phyloP scores from a whole-genome alignment of 2,888 invertebrate species.

The Drosophila differens region DNA sequence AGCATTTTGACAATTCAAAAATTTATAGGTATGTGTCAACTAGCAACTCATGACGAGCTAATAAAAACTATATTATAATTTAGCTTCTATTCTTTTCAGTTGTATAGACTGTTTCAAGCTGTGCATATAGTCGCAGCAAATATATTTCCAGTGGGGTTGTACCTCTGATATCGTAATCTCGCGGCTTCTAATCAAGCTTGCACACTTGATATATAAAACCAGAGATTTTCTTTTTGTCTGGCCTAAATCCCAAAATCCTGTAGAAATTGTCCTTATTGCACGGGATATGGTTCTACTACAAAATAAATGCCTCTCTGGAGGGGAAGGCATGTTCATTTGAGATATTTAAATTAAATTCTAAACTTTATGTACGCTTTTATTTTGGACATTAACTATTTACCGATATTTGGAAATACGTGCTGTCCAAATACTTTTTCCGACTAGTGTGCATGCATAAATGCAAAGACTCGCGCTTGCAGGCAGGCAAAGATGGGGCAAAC shows the following conservation, averaged over 20 bases:
- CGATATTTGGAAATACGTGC: neutral
- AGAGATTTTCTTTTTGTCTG: too few relatives aligned
- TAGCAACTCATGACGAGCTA: neutral
- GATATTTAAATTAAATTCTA: neutral
- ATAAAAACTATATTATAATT: neutral
- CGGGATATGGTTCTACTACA: too few relatives aligned
- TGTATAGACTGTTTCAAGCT: neutral
- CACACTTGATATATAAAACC: neutral
- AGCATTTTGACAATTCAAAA: neutral
- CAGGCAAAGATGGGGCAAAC: slow-evolving; percentile 18
- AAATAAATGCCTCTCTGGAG: neutral
- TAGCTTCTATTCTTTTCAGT: neutral
- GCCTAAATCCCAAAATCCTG: neutral
- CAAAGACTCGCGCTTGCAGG: slow-evolving; percentile 10
- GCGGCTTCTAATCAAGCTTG: neutral
- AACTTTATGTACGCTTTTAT: neutral
- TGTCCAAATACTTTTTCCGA: neutral
- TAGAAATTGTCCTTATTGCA: neutral
- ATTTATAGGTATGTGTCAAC: neutral
- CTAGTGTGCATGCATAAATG: neutral
- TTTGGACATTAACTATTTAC: neutral
- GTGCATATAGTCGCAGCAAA: neutral
- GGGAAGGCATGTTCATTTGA: neutral
- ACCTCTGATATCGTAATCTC: neutral
- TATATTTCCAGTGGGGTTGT: neutral